Conservation (phyloP, 2,797 vertebrate genomes). For the Muscicapa striata region DNA sequence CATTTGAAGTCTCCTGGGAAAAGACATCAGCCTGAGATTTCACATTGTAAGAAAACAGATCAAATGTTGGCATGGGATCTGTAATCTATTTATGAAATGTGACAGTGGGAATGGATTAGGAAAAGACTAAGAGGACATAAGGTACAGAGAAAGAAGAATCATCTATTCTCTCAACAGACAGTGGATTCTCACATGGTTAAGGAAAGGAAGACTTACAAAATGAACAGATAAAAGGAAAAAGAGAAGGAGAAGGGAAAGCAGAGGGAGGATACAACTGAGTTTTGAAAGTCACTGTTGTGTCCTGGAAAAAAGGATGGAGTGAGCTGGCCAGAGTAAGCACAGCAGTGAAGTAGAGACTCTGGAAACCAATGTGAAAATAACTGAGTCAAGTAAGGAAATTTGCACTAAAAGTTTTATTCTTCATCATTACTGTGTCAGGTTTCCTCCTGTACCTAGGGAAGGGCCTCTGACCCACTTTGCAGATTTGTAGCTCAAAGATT, state of each 20-base stretch:
- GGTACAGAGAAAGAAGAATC: not conserved
- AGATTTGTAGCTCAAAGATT: not conserved
- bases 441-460: not conserved
- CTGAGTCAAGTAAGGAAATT: not conserved
- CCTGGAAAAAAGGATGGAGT: not conserved
- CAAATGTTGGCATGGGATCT: not conserved
- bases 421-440: not conserved
- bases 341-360: not conserved
- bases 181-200: not conserved
- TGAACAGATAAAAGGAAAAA: not conserved
- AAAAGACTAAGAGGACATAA: not conserved
- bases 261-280: not conserved
- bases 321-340: not conserved
- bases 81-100: not conserved
- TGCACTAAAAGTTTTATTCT: not conserved
- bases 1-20: not conserved
- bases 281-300: not conserved
- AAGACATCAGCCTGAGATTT: not conserved
- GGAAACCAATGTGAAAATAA: not conserved
- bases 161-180: not conserved
- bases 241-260: not conserved
- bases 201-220: not conserved
- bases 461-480: not conserved
- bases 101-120: not conserved
- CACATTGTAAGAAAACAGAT: not conserved